Conservation (phyloP, 2,797 vertebrate genomes). For the Tokudaia muenninki region DNA sequence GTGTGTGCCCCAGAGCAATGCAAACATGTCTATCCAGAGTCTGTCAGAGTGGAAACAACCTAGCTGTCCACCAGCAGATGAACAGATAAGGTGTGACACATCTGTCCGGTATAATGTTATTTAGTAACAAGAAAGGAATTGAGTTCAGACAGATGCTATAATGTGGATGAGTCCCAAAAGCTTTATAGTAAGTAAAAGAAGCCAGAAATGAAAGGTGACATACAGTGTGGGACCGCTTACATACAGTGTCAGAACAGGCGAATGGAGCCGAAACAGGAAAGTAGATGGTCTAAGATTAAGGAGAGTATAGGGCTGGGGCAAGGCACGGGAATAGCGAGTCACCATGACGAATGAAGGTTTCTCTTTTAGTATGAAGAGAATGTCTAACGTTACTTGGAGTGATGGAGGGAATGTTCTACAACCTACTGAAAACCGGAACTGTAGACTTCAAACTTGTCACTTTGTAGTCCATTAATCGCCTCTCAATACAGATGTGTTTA, state of each 20-base stretch:
- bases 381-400: conserved; percentile 26
- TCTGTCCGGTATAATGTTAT: neutral
- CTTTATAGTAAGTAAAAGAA: neutral
- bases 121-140: conserved; percentile 25
- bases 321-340: neutral
- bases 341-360: neutral
- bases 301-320: neutral
- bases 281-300: neutral
- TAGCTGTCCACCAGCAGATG: neutral
- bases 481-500: conserved; percentile 20
- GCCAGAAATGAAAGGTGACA: conserved; percentile 13
- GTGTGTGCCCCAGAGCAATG: neutral
- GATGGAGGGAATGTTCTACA: neutral
- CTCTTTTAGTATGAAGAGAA: conserved; percentile 41
- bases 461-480: neutral
- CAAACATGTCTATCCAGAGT: neutral
- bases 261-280: neutral
- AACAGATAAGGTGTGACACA: neutral
- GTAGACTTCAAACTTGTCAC: neutral
- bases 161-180: neutral
- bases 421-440: neutral
- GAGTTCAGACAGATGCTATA: neutral
- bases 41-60: neutral
- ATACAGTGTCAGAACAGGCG: neutral
- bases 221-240: neutral